Base-by-base conservation (phyloP, 1,140 invertebrate genomes). In the Brachionus angularis region DNA sequence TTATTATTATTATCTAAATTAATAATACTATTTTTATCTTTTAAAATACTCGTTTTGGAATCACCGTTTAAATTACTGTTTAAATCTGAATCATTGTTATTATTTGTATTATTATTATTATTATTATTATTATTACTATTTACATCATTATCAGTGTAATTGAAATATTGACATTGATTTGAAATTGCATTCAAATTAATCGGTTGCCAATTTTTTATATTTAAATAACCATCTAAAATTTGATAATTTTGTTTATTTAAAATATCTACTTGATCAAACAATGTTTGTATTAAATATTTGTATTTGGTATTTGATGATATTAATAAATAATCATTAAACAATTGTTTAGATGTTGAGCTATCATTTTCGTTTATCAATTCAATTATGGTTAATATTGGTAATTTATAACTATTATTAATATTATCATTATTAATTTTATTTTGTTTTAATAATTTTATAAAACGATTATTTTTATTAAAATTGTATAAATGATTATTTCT, bases 151-250 rank as follows among this genome's bases (percentile, higher is more conserved):
- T 58, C 18, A 39, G 18, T 21, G 8, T 12, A 58, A 39, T 39
- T 58, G 5, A 58, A 58, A 23, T 34, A 47, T 36, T 67, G 62
- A 4, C 47, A 67, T 67, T 16, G 42, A 46, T 34, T 42, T 67
- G 36, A 67, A 47, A 46, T 29, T 50, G 42, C 33, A n/a, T n/a
- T 67, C 36, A 70, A 23, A 12, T n/a, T 34, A 3, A 70, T 12
- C 10, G 67, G 67, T 10, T 53, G 27, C 67, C 67, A 70, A 18
- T 70, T 70, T 70, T 53, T 50, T n/a, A 70, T 42, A 31, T 50
- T 29, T 23, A 70, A 23, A 50, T 52, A 50, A 67, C 62, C 62
- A 46, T 67, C 62, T 25, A 49, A 5, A 47, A 67, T 67, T 31
- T 5, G 34, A 14, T 29, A 67, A 12, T 18, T 67, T 5, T 67